phyloP scores from a whole-genome alignment of 2,113 vertebrate species.

The Anarrhichthys ocellatus region DNA sequence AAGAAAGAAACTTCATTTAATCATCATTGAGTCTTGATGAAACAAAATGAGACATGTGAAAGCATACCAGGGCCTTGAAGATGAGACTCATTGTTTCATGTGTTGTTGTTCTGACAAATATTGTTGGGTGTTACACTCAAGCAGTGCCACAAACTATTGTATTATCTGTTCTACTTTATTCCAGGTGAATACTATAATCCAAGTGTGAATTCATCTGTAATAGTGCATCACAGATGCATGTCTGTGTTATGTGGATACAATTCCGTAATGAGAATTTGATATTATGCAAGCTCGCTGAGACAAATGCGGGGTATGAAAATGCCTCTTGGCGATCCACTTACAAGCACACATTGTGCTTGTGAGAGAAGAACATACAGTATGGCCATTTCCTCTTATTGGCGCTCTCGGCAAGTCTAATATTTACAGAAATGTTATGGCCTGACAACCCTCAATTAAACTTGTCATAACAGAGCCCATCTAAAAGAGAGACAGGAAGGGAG shows the following conservation, averaged over 20 bases:
- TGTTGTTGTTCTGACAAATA: not conserved
- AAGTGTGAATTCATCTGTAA: slow-evolving; percentile 4
- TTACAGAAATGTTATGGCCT: slow-evolving; percentile 85
- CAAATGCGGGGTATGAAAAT: slow-evolving; percentile 74
- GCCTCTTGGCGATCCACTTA: slow-evolving; percentile 72
- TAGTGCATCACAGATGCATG: not conserved
- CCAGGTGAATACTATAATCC: not conserved
- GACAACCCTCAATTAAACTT: slow-evolving; percentile 88
- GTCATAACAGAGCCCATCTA: slow-evolving; percentile 86
- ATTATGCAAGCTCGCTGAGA: slow-evolving; percentile 39
- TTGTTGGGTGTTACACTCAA: not conserved
- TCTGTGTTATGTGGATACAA: slow-evolving; percentile 24
- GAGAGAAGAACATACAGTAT: slow-evolving; percentile 70
- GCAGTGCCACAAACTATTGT: not conserved
- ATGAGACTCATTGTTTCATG: not conserved
- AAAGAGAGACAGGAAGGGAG: slow-evolving; percentile 82
- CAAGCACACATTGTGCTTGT: slow-evolving; percentile 80
- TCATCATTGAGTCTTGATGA: slow-evolving; percentile 19
- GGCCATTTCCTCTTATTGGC: slow-evolving; percentile 81
- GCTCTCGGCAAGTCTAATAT: slow-evolving; percentile 84
- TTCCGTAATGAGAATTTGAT: slow-evolving; percentile 37
- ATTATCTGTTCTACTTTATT: slow-evolving; percentile 25
- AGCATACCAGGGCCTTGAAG: not conserved
- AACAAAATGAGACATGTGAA: slow-evolving; percentile 8
- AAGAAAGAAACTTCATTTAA: not conserved